Percentiles rank a stretch among this genome's conserved stretches.
These are phyloP conservation scores for Dusona sp. DNA, from an alignment of 2,888 invertebrate species.

Conservation along the genomic window DNA sequence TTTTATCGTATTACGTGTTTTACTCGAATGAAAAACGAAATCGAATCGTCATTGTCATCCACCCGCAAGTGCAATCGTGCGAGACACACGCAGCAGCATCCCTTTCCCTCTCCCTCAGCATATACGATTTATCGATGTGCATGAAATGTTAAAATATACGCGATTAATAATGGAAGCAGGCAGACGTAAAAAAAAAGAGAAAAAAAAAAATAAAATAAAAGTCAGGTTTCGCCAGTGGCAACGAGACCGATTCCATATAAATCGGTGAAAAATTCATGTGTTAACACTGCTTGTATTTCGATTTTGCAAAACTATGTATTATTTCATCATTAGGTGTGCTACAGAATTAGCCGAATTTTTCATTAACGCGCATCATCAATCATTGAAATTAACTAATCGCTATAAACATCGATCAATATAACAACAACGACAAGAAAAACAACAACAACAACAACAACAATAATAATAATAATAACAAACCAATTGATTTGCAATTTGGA, in stretches of 20 bases:
- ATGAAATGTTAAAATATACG: conserved; percentile 70
- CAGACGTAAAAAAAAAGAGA: conserved; percentile 37
- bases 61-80: conserved; percentile 40
- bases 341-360: background rate
- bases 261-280: conserved; percentile 60
- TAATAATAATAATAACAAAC: background rate
- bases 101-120: background rate
- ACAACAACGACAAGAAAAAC: background rate
- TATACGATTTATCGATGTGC: conserved; percentile 40
- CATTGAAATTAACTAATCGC: background rate
- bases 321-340: background rate
- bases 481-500: background rate
- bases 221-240: conserved; percentile 25
- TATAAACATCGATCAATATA: background rate
- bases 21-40: conserved; percentile 16
- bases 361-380: background rate
- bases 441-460: background rate
- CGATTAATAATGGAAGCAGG: conserved; percentile 70
- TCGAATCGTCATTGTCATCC: conserved; percentile 44
- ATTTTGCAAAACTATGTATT: background rate
- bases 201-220: background rate
- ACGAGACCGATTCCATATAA: conserved; percentile 6
- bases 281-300: background rate
- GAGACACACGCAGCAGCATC: conserved; percentile 16
- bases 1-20: conserved; percentile 4